These are phyloP conservation scores for Pharmacophagus antenor DNA, from an alignment of 2,888 invertebrate species.

Conservation along the genomic window DNA sequence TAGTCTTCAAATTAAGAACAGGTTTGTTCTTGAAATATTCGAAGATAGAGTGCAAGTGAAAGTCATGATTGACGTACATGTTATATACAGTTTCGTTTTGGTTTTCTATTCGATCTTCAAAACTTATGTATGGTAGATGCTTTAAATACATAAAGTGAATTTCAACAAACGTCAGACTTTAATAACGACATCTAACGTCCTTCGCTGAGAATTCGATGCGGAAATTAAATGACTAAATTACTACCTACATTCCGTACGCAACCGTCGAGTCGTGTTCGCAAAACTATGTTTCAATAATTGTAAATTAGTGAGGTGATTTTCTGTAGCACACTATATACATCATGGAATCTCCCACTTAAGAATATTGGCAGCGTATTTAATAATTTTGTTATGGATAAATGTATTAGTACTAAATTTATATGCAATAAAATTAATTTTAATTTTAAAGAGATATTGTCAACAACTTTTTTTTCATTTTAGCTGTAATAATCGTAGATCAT, in stretches of 20 bases:
- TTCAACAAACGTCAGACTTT: constrained; percentile 24
- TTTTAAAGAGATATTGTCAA: no score
- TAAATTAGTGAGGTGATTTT: constrained; percentile 24
- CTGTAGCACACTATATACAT: constrained; percentile 10
- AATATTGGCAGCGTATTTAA: no score
- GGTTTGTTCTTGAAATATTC: constrained; percentile 73
- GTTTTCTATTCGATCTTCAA: constrained; percentile 38
- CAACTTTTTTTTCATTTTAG: no score
- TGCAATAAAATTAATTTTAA: no score
- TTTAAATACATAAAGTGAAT: constrained; percentile 20
- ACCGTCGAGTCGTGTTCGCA: constrained; percentile 32
- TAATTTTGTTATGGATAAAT: no score
- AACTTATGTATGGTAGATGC: constrained; percentile 12
- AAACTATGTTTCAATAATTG: constrained; percentile 28
- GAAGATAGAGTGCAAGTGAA: constrained; percentile 77
- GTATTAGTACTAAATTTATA: no score
- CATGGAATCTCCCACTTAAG: neutral
- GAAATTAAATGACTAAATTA: constrained; percentile 69
- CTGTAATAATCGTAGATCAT: neutral
- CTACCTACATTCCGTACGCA: constrained; percentile 52
- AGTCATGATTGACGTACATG: constrained; percentile 70
- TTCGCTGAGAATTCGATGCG: constrained; percentile 64
- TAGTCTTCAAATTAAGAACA: constrained; percentile 51
- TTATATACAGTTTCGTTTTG: constrained; percentile 71
- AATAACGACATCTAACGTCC: constrained; percentile 53